Conservation (phyloP, 2,797 vertebrate genomes). For the Xiphophorus birchmanni region DNA sequence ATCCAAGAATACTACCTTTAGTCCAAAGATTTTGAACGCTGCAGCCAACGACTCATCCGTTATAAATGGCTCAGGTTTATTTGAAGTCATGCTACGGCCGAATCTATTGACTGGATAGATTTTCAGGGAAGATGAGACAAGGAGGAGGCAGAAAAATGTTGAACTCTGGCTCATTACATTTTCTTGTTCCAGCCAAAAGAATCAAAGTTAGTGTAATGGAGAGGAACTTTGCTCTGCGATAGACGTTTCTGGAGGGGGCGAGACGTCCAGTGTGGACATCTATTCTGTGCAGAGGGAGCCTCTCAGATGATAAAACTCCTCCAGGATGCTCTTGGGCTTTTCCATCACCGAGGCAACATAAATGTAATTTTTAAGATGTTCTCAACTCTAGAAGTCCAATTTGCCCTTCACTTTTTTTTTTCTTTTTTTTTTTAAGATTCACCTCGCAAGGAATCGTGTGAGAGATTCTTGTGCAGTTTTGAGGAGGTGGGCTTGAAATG, state of each 20-base stretch:
- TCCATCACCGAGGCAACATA: conserved; percentile 64
- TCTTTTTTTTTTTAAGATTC: conserved; percentile 22
- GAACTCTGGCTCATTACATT: conserved; percentile 49
- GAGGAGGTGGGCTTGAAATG: conserved; percentile 36
- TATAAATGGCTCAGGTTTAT: neutral
- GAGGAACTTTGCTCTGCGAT: conserved; percentile 53
- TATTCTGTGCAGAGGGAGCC: conserved; percentile 37
- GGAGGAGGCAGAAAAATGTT: conserved; percentile 28
- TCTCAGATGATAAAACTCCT: conserved; percentile 59
- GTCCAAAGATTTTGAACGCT: neutral
- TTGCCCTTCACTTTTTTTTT: conserved; percentile 30
- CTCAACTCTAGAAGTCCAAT: conserved; percentile 59
- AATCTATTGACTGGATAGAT: conserved; percentile 17
- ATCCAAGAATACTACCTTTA: neutral
- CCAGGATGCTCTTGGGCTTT: conserved; percentile 44
- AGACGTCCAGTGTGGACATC: conserved; percentile 47
- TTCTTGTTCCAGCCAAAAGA: conserved; percentile 52
- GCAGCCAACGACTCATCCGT: neutral
- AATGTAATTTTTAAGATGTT: conserved; percentile 64
- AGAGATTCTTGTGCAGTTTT: conserved; percentile 36
- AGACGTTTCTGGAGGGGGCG: conserved; percentile 25
- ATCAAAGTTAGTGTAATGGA: conserved; percentile 60
- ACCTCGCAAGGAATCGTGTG: conserved; percentile 40
- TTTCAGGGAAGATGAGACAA: conserved; percentile 20
- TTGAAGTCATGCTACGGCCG: neutral